Base-by-base conservation (phyloP, 2,888 invertebrate species). In the Coleophora flavipennella region DNA sequence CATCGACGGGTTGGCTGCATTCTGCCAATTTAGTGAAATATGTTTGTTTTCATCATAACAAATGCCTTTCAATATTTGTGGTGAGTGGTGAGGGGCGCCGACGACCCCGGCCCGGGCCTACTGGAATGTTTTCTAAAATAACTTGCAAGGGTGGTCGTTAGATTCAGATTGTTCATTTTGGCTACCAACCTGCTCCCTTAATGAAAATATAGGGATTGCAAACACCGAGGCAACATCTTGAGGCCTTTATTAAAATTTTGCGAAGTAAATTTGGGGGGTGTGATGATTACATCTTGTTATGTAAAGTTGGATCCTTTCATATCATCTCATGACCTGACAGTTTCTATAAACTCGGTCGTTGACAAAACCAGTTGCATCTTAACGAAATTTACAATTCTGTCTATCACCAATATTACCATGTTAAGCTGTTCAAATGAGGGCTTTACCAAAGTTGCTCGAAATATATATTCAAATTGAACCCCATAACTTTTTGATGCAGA, bases 41-140 rank as follows among this genome's bases (percentile, higher is more conserved):
- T 81, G 72, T 81, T 73, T 78, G 76, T 81, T 80, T 79, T 69
- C 67, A 63, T 67, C 62, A 60, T 69, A 75, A 77, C 66, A 62
- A 73, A 76, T 69, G 61, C 63, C 53, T 68, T 67, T 66, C 62
- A 58, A 68, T 68, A 62, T 67, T 59, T 57, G 62, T 55, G 57
- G 49, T 49, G 55, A 61, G 62, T 62, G 62, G 20, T 20, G 20
- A 20, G 53, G 57, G 59, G 68, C n/a, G n/a, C 68, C 59, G 49
- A 39, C 55, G 57, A 50, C 55, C 59, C 66, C 53, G 46, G 51
- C 51, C 47, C 43, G 43, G 51, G 50, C 62, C 62, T 62, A 59
- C 67, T 60, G 61, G 68, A 56, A 78, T 74, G 57, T 66, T 74
- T 69, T 68, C 65, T 61, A 47, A 72, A 74, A 79, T 73, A 74